Percentiles rank a stretch among this genome's conserved stretches.
Conservation (phyloP, 2,888 invertebrate species). For the Entomobrya proxima region DNA sequence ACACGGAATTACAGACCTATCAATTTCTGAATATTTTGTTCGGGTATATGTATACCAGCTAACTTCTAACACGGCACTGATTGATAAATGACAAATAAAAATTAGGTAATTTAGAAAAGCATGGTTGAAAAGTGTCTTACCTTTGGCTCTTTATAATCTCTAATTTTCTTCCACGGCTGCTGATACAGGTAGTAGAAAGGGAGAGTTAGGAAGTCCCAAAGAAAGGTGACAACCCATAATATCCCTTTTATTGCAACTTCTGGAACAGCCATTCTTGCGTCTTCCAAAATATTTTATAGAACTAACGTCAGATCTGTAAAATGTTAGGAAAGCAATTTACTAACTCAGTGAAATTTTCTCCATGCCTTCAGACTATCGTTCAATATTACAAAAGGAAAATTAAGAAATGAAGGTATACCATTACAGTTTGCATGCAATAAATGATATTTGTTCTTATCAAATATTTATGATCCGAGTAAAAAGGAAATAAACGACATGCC, state of each 20-base stretch:
- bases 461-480: no score
- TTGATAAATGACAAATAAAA: no score
- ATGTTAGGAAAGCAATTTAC: background rate
- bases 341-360: no score
- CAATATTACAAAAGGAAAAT: no score
- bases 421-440: no score
- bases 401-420: no score
- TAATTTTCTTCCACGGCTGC: slow-evolving; percentile 90
- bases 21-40: no score
- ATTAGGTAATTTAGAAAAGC: background rate
- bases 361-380: no score
- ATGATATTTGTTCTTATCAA: no score
- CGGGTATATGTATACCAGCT: no score
- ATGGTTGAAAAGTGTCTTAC: slow-evolving; percentile 78
- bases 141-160: slow-evolving; percentile 87
- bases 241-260: slow-evolving; percentile 64
- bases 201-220: slow-evolving; percentile 93
- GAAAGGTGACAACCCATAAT: slow-evolving; percentile 87
- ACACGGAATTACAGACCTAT: no score
- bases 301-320: slow-evolving; percentile 5
- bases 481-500: background rate
- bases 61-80: no score
- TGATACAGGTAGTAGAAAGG: slow-evolving; percentile 92
- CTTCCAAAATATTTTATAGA: background rate
- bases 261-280: slow-evolving; percentile 9